phyloP scores from a whole-genome alignment of 2,797 vertebrate species.

The Pterois miles region DNA sequence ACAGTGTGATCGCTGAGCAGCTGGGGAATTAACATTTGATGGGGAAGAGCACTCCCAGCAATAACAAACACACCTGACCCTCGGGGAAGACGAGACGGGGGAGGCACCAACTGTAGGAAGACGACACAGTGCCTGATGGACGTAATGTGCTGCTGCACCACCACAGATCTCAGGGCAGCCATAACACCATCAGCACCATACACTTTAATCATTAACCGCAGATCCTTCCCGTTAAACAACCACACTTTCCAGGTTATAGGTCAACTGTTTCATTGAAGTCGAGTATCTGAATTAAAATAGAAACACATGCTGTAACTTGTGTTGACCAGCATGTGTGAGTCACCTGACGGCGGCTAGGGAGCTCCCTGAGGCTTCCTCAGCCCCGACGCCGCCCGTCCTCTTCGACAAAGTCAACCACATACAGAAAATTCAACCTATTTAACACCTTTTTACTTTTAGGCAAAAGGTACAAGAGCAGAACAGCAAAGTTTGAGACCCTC shows the following conservation, averaged over 20 bases:
- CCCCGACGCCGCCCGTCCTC: not conserved
- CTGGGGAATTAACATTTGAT: no score
- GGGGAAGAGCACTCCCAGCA: no score
- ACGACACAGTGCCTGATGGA: not conserved
- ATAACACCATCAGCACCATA: not conserved
- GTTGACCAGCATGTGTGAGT: not conserved
- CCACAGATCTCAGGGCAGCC: not conserved
- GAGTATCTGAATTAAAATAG: not conserved
- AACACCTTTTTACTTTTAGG: rapidly evolving
- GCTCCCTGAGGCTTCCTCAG: not conserved
- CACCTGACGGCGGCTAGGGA: not conserved
- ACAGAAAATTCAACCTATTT: not conserved
- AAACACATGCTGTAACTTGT: not conserved
- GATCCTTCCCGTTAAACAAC: not conserved
- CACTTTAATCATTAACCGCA: not conserved
- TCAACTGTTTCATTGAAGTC: not conserved
- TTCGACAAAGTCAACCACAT: no score
- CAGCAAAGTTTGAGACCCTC: rapidly evolving
- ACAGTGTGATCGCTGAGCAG: not conserved
- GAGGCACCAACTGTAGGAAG: not conserved
- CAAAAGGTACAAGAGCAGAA: rapidly evolving
- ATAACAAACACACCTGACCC: constrained; percentile 17
- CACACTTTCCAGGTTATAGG: not conserved
- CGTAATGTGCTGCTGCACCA: not conserved
- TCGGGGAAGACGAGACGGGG: not conserved